Evolutionary conservation across 2,113 vertebrate species (phyloP).

Genomic region (Aphyosemion australe): DNA sequence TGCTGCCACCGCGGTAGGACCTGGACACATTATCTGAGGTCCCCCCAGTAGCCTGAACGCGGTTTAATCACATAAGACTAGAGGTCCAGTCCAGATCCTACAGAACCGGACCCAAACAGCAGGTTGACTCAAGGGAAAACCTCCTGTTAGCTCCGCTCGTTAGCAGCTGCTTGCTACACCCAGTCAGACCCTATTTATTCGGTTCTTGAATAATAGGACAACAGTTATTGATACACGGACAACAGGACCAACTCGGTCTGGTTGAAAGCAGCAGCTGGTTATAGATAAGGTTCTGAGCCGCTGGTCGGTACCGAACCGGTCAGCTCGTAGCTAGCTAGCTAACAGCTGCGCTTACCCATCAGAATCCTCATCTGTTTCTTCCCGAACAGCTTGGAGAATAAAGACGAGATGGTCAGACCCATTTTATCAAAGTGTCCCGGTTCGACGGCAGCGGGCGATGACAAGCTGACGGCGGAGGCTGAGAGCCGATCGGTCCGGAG

Average conservation of each 20-base stretch:
- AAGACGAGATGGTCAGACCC: slow-evolving; percentile 83
- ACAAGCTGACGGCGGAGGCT: not conserved
- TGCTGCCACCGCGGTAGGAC: no score
- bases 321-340: slow-evolving; percentile 31
- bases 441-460: not conserved
- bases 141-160: slow-evolving; percentile 16
- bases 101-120: not conserved
- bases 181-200: not conserved
- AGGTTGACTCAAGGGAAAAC: not conserved
- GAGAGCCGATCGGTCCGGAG: slow-evolving; percentile 1
- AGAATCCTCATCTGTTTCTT: slow-evolving; percentile 93
- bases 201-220: no score
- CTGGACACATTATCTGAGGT: no score
- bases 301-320: slow-evolving; percentile 1
- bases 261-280: not conserved
- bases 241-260: fast-evolving
- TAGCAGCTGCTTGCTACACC: slow-evolving; percentile 6
- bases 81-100: no score
- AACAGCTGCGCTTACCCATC: slow-evolving; percentile 77
- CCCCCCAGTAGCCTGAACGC: no score
- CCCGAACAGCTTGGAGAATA: slow-evolving; percentile 85
- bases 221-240: fast-evolving
- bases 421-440: slow-evolving; percentile 55
- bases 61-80: no score
- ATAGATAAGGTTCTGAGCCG: not conserved